Conservation (phyloP, 2,888 invertebrate genomes). For the Metopia argyrocephala region DNA sequence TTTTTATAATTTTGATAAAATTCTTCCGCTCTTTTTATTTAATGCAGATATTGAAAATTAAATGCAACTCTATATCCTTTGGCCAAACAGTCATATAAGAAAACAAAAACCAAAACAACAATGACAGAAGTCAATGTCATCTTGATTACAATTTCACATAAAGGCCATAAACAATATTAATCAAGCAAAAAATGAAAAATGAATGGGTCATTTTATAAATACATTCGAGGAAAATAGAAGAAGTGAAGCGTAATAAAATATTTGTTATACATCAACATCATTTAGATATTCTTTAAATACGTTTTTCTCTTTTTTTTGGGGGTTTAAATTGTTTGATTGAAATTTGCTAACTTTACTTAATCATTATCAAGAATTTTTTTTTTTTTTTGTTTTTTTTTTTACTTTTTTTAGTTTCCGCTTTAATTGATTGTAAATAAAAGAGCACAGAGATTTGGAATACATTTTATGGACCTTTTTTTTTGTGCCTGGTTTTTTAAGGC, state of each 20-base stretch:
- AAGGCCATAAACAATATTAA: neutral
- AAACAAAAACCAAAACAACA: neutral
- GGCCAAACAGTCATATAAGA: neutral
- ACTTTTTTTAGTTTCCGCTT: slow-evolving; percentile 8
- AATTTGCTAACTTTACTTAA: neutral
- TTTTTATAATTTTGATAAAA: too few species aligned
- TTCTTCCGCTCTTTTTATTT: neutral
- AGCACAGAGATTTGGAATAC: neutral
- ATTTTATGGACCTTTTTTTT: neutral
- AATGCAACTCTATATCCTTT: neutral
- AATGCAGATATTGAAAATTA: neutral
- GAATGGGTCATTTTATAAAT: neutral
- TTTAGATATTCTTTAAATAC: neutral
- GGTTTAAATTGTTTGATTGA: too few species aligned
- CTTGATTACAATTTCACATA: neutral
- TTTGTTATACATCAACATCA: neutral
- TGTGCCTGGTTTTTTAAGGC: neutral
- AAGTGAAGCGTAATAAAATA: neutral
- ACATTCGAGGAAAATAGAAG: neutral
- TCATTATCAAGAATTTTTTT: neutral
- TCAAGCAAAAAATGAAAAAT: neutral
- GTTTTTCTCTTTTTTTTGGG: neutral
- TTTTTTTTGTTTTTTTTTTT: neutral
- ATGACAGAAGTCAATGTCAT: slow-evolving; percentile 23
- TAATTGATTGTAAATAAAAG: slow-evolving; percentile 31